These are phyloP conservation scores for Anastatus disparis DNA, from an alignment of 1,140 invertebrate genomes.

Conservation along the genomic window DNA sequence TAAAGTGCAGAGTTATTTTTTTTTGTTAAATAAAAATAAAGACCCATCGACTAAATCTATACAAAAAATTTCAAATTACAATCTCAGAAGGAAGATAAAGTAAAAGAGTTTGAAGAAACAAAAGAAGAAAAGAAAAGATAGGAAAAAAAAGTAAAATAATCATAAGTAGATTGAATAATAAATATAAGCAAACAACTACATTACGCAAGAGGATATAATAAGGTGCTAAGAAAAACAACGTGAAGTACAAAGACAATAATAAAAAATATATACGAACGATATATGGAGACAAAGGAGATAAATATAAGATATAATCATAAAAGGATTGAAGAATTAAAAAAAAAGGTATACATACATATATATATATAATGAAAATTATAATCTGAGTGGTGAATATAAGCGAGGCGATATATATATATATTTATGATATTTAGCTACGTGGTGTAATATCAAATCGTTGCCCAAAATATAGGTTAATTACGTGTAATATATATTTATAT, in stretches of 20 bases:
- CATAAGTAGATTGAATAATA: conserved; percentile 38
- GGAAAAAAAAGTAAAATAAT: conserved; percentile 29
- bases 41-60: conserved; percentile 15
- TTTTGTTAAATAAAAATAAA: no score
- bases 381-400: conserved; percentile 21
- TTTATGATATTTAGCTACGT: conserved; percentile 32
- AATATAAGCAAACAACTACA: neutral
- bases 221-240: no score
- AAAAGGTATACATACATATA: neutral
- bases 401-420: conserved; percentile 12
- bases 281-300: neutral
- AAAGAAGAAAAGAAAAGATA: neutral
- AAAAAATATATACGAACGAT: neutral
- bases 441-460: conserved; percentile 17
- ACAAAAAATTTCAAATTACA: no score
- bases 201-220: neutral
- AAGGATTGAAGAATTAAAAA: neutral
- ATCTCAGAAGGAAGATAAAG: no score
- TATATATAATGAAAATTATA: conserved; percentile 17
- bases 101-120: neutral
- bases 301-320: neutral
- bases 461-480: conserved; percentile 33
- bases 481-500: conserved; percentile 41
- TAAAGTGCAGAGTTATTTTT: no score
- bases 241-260: neutral